Conservation (phyloP, 2,113 vertebrate genomes). For the Lophius piscatorius region DNA sequence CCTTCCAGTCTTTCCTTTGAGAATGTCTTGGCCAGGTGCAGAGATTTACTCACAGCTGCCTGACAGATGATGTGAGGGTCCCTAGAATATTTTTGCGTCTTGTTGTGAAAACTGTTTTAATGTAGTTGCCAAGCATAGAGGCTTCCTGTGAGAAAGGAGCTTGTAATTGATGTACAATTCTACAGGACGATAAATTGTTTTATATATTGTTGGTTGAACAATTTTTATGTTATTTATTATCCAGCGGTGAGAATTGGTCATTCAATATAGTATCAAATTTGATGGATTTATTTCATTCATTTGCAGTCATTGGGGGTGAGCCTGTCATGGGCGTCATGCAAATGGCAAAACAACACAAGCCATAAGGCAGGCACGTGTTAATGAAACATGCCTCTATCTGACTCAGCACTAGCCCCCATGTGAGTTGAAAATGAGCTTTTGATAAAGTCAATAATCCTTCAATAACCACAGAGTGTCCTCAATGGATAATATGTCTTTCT, state of each 20-base stretch:
- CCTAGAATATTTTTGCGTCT: slow-evolving; percentile 66
- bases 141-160: slow-evolving; percentile 22
- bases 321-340: slow-evolving; percentile 24
- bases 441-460: slow-evolving; percentile 24
- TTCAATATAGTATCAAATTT: not conserved
- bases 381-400: slow-evolving; percentile 44
- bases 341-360: slow-evolving; percentile 34
- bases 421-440: slow-evolving; percentile 46
- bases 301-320: slow-evolving; percentile 16
- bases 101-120: slow-evolving; percentile 74
- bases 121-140: slow-evolving; percentile 37
- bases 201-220: too few species aligned
- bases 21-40: slow-evolving; percentile 73
- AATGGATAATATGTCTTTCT: slow-evolving; percentile 58
- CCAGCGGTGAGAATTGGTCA: not conserved
- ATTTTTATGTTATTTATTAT: not conserved
- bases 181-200: not conserved
- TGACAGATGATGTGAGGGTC: slow-evolving; percentile 70
- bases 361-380: slow-evolving; percentile 24
- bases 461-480: slow-evolving; percentile 29
- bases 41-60: slow-evolving; percentile 74
- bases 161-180: slow-evolving; percentile 5
- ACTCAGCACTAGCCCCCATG: slow-evolving; percentile 45
- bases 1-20: slow-evolving; percentile 47
- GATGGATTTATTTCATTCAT: slow-evolving; percentile 7